A percentile compares a stretch with the other conserved stretches of the same genome.
Conservation (phyloP, 2,888 invertebrate genomes). For the Elmis aenea region DNA sequence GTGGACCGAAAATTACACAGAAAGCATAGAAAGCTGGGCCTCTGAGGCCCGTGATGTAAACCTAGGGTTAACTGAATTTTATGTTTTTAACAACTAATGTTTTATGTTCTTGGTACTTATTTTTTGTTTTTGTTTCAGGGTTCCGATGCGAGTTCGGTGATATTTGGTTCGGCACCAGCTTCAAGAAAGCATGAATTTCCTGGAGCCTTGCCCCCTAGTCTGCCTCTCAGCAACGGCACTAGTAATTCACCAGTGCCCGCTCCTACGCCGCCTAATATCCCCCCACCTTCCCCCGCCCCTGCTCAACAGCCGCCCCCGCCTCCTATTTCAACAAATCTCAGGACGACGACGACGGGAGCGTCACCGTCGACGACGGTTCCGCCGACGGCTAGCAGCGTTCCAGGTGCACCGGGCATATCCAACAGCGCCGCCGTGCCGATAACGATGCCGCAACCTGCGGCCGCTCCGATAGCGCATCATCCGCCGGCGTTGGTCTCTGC, state of each 20-base stretch:
- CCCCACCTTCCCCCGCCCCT: conserved; percentile 66
- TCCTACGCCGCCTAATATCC: conserved; percentile 58
- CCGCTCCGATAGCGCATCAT: conserved; percentile 47
- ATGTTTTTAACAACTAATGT: too few relatives aligned
- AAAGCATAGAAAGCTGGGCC: too few relatives aligned
- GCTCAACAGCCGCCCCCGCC: conserved; percentile 56
- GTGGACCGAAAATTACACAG: too few relatives aligned
- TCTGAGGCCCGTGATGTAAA: too few relatives aligned
- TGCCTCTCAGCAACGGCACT: conserved; percentile 59
- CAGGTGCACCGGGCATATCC: conserved; percentile 30
- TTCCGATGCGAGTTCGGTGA: conserved; percentile 67
- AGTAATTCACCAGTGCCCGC: conserved; percentile 62
- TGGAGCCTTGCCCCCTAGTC: conserved; percentile 51
- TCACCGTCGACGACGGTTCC: conserved; percentile 29
- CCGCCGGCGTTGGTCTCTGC: conserved; percentile 39
- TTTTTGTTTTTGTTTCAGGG: conserved; percentile 52
- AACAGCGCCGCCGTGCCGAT: conserved; percentile 25
- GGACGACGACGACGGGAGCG: conserved; percentile 28
- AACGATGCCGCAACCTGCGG: conserved; percentile 55
- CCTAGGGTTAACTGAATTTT: too few relatives aligned
- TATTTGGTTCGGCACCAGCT: conserved; percentile 54
- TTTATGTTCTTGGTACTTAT: too few relatives aligned
- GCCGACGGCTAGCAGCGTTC: conserved; percentile 29
- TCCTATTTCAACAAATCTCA: conserved; percentile 28
- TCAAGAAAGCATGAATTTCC: conserved; percentile 63